Evolutionary conservation across 2,888 invertebrate genomes (phyloP), one percentile per base, ranked within the genome.

Genomic region (Zele albiditarsus): DNA sequence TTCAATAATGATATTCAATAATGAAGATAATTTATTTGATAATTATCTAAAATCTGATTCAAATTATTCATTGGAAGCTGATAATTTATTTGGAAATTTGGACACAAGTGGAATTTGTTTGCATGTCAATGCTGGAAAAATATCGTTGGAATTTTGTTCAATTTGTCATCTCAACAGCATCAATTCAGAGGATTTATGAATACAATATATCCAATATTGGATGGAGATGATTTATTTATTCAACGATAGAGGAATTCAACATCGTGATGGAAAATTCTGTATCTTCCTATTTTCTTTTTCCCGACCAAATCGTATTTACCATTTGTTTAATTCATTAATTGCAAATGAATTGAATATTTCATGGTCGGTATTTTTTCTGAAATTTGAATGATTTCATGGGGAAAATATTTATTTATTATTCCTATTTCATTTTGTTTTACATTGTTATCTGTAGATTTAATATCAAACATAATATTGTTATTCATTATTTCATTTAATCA

Each of bases 101-200:
- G 87, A 89, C 16, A 89, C 90, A 80, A 89, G 90, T 67, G 92
- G 92, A 20, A 90, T 93, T 23, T 93, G 92, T 82, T 86, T 93
- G 16, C 92, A 93, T 81, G 90, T 92, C 20, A 91, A 91, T 75
- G 90, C 91, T 57, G 90, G 91, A 65, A 90, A 89, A 83, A 90
- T 92, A 46, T 92, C 92, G 0, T 83, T 92, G 76, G 92, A 92
- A 82, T 92, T 91, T 82, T 93, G 93, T 83, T 87, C 91, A 1
- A 88, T 87, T 38, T 93, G 92, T 80, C 91, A 91, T 82, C 90
- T 90, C 74, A 92, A 90, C 77, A 87, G 84, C 71, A 77, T 83
- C 42, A 83, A 80, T 74, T 80, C 78, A 23, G 75, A 79, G 69
- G 67, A 78, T 25, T 14, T n/a, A 16, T 67, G 27, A 12, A 38